Evolutionary conservation across 1,140 invertebrate genomes (phyloP), one percentile per base, ranked within the genome.

Genomic region (Adelges cooleyi): DNA sequence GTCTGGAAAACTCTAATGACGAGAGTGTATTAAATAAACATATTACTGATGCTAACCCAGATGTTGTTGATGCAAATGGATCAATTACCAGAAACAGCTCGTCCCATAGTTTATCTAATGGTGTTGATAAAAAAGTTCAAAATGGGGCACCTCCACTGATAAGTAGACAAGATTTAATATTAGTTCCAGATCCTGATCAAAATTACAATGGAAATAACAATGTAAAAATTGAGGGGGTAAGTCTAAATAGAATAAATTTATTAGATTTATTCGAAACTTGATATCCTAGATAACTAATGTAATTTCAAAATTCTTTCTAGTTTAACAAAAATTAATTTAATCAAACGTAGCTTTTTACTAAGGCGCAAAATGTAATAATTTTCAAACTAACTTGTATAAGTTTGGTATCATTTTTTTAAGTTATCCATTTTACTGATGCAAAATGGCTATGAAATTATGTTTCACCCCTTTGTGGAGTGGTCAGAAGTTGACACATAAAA

Each of bases 121-220:
- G 40, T n/a, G 11, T 38, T 29, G 44, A 49, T 3, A 67, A 65
- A 13, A 66, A 67, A 33, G 27, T 51, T 17, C 13, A 40, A 2
- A 62, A 67, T 25, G 65, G 67, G 22, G 36, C 44, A 22, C 49
- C 40, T 10, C 27, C 79, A 1, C 79, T 82, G 65, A 82, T 80
- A 42, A 79, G 80, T 65, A 77, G 81, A 46, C 81, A 82, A 65
- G 80, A 82, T 66, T 71, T 83, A 17, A 83, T 84, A 52, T 71
- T 84, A 4, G 76, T 80, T n/a, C 82, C 82, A 1, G 80, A 81
- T 67, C 80, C 81, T 1, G 78, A 77, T 29, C 72, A 71, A 50
- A 77, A 78, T 52, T 74, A 74, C 68, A 69, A 71, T 52, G 73
- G 69, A n/a, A 72, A 71, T 65, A 71, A 70, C 38, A 72, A 72